These are phyloP conservation scores for Microtus ochrogaster DNA, from an alignment of 2,113 vertebrate species.

Conservation along the genomic window DNA sequence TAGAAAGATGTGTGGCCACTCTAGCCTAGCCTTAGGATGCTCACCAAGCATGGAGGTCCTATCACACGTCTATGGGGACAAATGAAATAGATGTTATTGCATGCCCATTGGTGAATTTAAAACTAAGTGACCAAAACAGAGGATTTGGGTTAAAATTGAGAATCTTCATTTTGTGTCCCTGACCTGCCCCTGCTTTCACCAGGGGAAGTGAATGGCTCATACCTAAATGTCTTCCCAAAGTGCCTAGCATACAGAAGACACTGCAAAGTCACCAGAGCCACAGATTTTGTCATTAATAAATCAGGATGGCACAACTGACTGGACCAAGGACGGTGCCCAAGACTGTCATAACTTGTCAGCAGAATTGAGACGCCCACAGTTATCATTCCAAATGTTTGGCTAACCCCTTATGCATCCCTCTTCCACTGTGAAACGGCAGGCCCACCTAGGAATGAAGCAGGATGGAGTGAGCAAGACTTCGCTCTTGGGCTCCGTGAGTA, in stretches of 20 bases:
- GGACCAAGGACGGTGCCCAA: not conserved
- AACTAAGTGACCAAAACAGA: not conserved
- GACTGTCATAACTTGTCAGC: rapidly evolving
- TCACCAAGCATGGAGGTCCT: not conserved
- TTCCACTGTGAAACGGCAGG: not conserved
- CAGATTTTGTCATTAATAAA: not conserved
- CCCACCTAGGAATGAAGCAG: not conserved
- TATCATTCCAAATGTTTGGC: rapidly evolving
- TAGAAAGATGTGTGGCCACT: not conserved
- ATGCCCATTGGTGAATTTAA: not conserved
- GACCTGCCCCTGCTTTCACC: not conserved
- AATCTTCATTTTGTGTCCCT: not conserved
- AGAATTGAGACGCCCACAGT: not conserved
- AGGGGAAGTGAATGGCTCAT: not conserved
- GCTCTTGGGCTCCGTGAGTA: not conserved
- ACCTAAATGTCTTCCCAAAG: not conserved
- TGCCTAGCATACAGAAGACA: too few relatives aligned
- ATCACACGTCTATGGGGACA: rapidly evolving
- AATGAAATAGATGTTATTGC: not conserved
- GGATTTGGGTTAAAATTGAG: not conserved
- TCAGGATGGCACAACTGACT: not conserved
- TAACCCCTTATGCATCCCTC: not conserved
- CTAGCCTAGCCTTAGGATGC: not conserved
- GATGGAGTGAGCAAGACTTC: not conserved
- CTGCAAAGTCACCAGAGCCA: not conserved